These are phyloP conservation scores for Clamator glandarius DNA, from an alignment of 2,797 vertebrate species.

Conservation along the genomic window DNA sequence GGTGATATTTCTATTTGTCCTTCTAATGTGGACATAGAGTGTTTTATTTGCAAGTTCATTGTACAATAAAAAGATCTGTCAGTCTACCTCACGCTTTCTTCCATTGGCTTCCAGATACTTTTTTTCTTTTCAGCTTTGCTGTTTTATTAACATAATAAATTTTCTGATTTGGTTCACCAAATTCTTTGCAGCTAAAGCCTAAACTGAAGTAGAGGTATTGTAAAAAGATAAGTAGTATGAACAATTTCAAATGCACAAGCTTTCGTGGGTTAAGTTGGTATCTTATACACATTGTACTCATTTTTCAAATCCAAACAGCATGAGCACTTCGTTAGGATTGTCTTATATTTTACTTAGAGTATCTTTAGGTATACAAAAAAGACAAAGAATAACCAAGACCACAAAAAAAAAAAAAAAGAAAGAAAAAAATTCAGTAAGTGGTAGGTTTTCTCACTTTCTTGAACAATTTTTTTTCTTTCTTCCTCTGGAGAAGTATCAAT, in stretches of 20 bases:
- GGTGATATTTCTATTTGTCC: not conserved
- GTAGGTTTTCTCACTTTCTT: not conserved
- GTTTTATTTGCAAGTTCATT: not conserved
- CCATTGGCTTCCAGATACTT: not conserved
- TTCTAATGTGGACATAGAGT: not conserved
- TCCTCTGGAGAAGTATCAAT: not conserved
- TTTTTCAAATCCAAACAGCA: not conserved
- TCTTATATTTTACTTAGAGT: not conserved
- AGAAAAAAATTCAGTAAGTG: not conserved
- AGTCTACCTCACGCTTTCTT: not conserved
- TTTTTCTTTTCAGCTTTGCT: not conserved
- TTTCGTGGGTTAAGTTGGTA: not conserved
- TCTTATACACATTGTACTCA: not conserved
- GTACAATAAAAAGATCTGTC: not conserved
- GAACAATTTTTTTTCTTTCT: not conserved
- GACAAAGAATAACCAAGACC: not conserved
- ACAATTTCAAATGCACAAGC: not conserved
- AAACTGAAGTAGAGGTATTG: not conserved
- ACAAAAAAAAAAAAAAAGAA: not conserved
- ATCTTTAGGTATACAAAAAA: not conserved
- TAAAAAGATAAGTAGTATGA: not conserved
- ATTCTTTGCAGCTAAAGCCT: not conserved
- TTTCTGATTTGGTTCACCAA: not conserved
- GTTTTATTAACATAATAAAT: not conserved
- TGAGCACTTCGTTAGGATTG: not conserved